Conservation (phyloP, 1,140 invertebrate genomes). For the Drosophila novamexicana region DNA sequence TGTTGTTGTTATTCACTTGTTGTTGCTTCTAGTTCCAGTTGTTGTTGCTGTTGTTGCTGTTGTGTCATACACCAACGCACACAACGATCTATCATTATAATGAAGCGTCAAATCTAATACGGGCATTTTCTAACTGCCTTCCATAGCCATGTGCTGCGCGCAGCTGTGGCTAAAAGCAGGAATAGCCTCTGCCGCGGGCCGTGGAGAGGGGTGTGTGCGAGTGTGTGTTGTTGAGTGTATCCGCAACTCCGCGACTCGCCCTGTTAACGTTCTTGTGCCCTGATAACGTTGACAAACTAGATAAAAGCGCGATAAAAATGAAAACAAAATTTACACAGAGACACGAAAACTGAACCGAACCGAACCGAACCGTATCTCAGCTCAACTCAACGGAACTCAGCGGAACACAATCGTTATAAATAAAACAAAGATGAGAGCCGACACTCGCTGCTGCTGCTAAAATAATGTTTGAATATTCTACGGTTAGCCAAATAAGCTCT, state of each 20-base stretch:
- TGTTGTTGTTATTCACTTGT: neutral
- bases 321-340: conserved; percentile 62
- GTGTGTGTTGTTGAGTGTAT: conserved; percentile 6
- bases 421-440: conserved; percentile 59
- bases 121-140: conserved; percentile 61
- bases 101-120: conserved; percentile 81
- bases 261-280: conserved; percentile 26
- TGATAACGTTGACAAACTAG: conserved; percentile 81
- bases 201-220: conserved; percentile 3
- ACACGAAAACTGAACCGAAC: conserved; percentile 18
- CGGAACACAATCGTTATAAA: conserved; percentile 62
- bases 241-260: conserved; percentile 34
- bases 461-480: conserved; percentile 68
- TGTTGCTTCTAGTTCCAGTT: conserved; percentile 4
- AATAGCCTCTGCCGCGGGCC: neutral
- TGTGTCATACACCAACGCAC: conserved; percentile 56
- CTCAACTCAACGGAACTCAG: conserved; percentile 2
- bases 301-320: conserved; percentile 80
- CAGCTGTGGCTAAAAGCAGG: conserved; percentile 19
- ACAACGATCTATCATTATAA: conserved; percentile 81
- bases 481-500: conserved; percentile 37
- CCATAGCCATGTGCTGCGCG: conserved; percentile 54
- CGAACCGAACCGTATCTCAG: conserved; percentile 1
- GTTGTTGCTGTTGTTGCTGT: conserved; percentile 25
- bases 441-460: conserved; percentile 18